These are phyloP conservation scores for Trichomalopsis sarcophagae DNA, from an alignment of 1,140 invertebrate species.

Conservation along the genomic window DNA sequence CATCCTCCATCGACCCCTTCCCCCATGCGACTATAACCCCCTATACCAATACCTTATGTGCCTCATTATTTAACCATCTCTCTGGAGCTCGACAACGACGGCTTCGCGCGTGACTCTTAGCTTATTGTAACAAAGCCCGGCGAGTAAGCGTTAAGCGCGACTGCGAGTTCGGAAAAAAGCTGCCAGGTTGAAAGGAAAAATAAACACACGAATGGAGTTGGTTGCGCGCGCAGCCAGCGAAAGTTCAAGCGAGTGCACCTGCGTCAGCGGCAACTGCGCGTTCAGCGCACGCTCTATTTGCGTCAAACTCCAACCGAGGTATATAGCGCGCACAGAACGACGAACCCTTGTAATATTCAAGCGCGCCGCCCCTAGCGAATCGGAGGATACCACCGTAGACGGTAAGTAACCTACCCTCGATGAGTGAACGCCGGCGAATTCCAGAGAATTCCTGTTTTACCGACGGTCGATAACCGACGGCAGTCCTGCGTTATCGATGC, in stretches of 20 bases:
- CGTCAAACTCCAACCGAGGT: neutral
- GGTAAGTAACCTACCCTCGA: neutral
- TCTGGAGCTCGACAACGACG: neutral
- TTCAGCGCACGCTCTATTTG: slow-evolving; percentile 8
- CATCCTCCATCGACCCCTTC: neutral
- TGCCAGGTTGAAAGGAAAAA: neutral
- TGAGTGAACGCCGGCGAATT: no score
- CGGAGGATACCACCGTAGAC: neutral
- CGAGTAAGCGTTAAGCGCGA: neutral
- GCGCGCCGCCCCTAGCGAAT: neutral
- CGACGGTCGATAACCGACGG: neutral
- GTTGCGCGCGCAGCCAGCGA: neutral
- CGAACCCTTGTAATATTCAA: neutral
- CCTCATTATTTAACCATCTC: neutral
- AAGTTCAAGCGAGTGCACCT: slow-evolving; percentile 17
- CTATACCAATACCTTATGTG: neutral
- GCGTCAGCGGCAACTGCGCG: slow-evolving; percentile 18
- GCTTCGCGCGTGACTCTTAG: neutral
- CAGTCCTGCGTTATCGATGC: neutral
- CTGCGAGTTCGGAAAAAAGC: neutral
- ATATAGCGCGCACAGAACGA: neutral
- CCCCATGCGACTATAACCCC: neutral
- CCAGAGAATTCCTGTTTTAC: slow-evolving; percentile 3
- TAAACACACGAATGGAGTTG: neutral
- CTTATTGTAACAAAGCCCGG: neutral